Percentiles rank a stretch among this genome's conserved stretches.
phyloP scores from a whole-genome alignment of 2,797 vertebrate genomes.

The Zalophus californianus region DNA sequence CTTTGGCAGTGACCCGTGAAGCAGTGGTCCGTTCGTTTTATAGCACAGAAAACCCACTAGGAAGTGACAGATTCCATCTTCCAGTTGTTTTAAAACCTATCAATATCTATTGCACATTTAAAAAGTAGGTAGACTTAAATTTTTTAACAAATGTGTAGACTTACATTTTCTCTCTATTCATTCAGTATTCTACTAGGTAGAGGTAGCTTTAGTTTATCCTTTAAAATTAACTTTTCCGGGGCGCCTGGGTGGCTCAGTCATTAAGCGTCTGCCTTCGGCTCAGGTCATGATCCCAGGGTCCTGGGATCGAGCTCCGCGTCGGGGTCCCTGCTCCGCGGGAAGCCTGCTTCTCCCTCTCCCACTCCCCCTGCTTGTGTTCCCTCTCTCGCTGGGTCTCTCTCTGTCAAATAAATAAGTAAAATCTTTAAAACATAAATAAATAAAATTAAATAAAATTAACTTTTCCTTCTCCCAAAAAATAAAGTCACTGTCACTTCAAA shows the following conservation, averaged over 20 bases:
- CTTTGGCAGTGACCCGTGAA: conserved; percentile 81
- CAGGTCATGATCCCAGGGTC: no score
- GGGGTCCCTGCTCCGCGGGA: no score
- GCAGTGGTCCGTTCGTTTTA: not conserved
- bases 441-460: not conserved
- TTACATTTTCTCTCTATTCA: conserved; percentile 32
- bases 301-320: no score
- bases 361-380: no score
- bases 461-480: not conserved
- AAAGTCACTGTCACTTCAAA: conserved; percentile 16
- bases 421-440: no score
- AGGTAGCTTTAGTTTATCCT: not conserved
- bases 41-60: not conserved
- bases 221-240: conserved; percentile 16
- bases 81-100: conserved; percentile 16
- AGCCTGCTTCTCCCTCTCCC: no score
- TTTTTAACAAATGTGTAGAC: not conserved
- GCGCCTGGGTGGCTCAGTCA: no score
- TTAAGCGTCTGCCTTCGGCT: no score
- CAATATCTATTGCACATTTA: conserved; percentile 6
- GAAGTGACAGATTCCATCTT: conserved; percentile 26
- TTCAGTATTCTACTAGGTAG: not conserved
- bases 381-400: no score
- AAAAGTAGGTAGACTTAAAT: not conserved
- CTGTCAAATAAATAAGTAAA: no score